Conservation (phyloP, 2,113 vertebrate genomes). For the Calidris pygmaea region DNA sequence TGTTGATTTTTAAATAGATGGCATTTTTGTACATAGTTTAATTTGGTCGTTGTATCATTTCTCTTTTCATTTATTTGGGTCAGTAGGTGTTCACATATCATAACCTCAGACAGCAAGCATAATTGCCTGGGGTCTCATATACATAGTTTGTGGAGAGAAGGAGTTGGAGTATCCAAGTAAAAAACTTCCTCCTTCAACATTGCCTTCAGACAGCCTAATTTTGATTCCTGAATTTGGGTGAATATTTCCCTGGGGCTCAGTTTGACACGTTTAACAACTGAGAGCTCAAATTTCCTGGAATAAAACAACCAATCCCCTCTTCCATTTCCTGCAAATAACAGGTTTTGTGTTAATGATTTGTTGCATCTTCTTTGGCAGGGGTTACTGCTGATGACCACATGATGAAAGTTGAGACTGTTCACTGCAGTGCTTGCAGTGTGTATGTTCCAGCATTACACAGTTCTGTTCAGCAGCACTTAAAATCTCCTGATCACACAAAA, state of each 20-base stretch:
- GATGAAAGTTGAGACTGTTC: conserved; percentile 88
- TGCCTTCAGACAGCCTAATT: not conserved
- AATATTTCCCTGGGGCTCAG: not conserved
- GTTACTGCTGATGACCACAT: conserved; percentile 85
- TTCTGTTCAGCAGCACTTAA: conserved; percentile 84
- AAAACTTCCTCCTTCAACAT: not conserved
- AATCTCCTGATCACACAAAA: conserved; percentile 81
- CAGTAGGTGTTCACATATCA: not conserved
- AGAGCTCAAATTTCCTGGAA: not conserved
- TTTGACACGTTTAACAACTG: not conserved
- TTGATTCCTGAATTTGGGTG: not conserved
- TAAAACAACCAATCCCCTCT: not conserved
- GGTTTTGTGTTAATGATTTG: not conserved
- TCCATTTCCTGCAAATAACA: not conserved
- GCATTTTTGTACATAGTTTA: not conserved
- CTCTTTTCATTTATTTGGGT: not conserved
- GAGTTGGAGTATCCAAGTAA: not conserved
- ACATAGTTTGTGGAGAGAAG: not conserved
- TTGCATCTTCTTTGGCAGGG: conserved; percentile 64
- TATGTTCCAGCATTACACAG: conserved; percentile 84
- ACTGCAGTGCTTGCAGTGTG: conserved; percentile 83
- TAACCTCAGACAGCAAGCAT: not conserved
- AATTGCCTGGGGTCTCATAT: not conserved
- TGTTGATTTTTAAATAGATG: not conserved
- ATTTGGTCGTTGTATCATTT: not conserved